A percentile compares a stretch with the other conserved stretches of the same genome.
Conservation (phyloP, 1,140 invertebrate species). For the Drosophila lini region DNA sequence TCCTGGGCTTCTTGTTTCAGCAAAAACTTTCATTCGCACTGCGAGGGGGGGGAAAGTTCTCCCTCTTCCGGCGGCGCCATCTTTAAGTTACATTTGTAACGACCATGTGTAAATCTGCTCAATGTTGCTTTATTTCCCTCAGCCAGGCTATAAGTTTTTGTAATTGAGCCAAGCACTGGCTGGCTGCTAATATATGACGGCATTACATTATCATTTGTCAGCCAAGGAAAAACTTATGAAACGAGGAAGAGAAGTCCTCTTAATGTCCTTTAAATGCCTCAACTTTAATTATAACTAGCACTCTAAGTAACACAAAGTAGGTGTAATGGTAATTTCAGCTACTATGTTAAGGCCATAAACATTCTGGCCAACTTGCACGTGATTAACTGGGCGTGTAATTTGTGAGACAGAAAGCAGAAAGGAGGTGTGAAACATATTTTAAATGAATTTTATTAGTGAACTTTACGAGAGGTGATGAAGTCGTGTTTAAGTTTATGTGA, state of each 20-base stretch:
- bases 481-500: not conserved
- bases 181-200: constrained; percentile 68
- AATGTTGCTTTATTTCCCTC: constrained; percentile 44
- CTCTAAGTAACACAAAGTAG: constrained; percentile 23
- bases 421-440: constrained; percentile 15
- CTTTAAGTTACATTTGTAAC: constrained; percentile 72
- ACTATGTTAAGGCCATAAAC: constrained; percentile 23
- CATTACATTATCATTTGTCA: constrained; percentile 77
- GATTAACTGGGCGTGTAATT: constrained; percentile 18
- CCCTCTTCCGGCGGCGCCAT: constrained; percentile 73
- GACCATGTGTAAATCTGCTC: constrained; percentile 60
- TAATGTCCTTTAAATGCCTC: constrained; percentile 39
- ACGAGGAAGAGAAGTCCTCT: not conserved
- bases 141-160: constrained; percentile 59
- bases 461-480: not conserved
- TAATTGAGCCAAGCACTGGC: constrained; percentile 60
- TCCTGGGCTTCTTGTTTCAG: constrained; percentile 46
- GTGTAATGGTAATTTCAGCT: not conserved
- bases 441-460: constrained; percentile 13
- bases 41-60: constrained; percentile 53
- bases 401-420: not conserved
- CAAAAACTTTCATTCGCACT: constrained; percentile 72
- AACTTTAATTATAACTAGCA: constrained; percentile 56
- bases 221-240: constrained; percentile 22
- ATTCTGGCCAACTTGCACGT: constrained; percentile 14